A percentile compares a stretch with the other conserved stretches of the same genome.
phyloP scores from a whole-genome alignment of 2,113 vertebrate species.

The Zosterops borbonicus region DNA sequence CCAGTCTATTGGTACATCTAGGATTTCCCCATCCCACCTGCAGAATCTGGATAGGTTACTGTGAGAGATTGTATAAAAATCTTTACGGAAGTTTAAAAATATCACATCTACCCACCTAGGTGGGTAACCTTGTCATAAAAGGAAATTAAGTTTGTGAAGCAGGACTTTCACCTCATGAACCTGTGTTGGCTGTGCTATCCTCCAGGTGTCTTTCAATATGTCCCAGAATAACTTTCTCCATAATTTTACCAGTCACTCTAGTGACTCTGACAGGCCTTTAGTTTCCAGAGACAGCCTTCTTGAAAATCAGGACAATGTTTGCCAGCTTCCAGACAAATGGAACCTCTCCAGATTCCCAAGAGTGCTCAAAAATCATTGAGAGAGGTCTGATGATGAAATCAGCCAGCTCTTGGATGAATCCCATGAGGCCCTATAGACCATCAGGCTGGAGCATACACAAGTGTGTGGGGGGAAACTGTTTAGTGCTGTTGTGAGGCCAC shows the following conservation, averaged over 20 bases:
- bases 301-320: not conserved
- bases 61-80: not conserved
- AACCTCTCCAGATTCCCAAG: not conserved
- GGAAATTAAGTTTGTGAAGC: not conserved
- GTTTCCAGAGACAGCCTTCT: not conserved
- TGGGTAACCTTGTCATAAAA: not conserved
- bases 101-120: not conserved
- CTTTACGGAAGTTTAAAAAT: not conserved
- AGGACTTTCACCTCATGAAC: not conserved
- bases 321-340: not conserved
- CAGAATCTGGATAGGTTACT: not conserved
- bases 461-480: not conserved
- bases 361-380: not conserved
- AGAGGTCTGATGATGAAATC: not conserved
- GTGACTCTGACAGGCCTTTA: not conserved
- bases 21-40: not conserved
- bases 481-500: not conserved
- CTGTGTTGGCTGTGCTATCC: not conserved
- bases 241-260: not conserved
- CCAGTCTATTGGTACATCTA: fast-evolving
- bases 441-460: not conserved
- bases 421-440: not conserved
- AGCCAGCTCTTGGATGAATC: not conserved
- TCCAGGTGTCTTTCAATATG: not conserved
- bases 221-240: not conserved